These are phyloP conservation scores for Pseudococcus longispinus DNA, from an alignment of 2,888 invertebrate species.

Conservation along the genomic window DNA sequence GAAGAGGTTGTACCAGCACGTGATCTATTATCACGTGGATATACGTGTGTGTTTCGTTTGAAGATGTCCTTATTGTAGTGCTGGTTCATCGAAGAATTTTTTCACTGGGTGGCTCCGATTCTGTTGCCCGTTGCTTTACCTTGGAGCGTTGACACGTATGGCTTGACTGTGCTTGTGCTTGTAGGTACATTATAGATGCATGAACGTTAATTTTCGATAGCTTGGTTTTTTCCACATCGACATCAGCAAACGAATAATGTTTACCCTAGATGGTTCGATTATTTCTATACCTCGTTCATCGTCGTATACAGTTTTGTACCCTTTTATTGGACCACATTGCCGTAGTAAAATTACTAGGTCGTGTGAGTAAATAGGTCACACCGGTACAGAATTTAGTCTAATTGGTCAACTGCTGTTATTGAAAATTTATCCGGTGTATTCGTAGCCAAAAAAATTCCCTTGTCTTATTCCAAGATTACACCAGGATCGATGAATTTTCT, in stretches of 20 bases:
- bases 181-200: background rate
- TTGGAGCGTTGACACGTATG: conserved; percentile 26
- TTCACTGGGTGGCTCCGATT: background rate
- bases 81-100: background rate
- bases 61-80: background rate
- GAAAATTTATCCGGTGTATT: background rate
- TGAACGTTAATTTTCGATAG: conserved; percentile 27
- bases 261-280: conserved; percentile 24
- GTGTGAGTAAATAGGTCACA: background rate
- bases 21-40: conserved; percentile 39
- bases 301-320: background rate
- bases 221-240: conserved; percentile 13
- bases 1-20: background rate
- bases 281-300: background rate
- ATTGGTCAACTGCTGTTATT: background rate
- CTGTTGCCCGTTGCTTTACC: background rate
- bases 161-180: background rate
- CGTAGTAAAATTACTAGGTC: background rate
- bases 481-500: background rate
- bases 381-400: background rate
- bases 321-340: background rate
- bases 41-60: background rate
- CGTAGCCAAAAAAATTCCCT: no score
- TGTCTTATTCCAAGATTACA: background rate
- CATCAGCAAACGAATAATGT: background rate